These are phyloP conservation scores for Psittacula echo DNA, from an alignment of 2,797 vertebrate genomes.

Conservation along the genomic window DNA sequence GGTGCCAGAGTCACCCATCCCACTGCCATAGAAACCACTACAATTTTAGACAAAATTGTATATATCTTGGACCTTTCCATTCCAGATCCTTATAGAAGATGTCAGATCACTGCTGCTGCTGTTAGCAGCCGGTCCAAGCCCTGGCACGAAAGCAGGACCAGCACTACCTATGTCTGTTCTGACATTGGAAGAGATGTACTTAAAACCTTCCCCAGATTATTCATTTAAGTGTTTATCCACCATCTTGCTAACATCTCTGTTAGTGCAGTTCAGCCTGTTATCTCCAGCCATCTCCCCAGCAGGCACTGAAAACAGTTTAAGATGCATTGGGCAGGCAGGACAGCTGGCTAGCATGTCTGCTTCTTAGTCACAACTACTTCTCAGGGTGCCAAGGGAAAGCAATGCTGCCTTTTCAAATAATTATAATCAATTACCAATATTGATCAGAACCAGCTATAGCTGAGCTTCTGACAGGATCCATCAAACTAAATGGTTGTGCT, in stretches of 20 bases:
- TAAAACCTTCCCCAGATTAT: background rate
- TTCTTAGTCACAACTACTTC: background rate
- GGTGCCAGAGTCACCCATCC: background rate
- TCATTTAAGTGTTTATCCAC: background rate
- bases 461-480: background rate
- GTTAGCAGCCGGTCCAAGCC: background rate
- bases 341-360: background rate
- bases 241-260: background rate
- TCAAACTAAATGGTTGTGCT: background rate
- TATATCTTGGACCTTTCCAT: background rate
- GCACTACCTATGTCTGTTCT: background rate
- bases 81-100: background rate
- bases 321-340: background rate
- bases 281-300: background rate
- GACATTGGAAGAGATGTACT: background rate
- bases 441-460: background rate
- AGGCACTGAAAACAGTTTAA: background rate
- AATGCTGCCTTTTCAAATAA: background rate
- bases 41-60: background rate
- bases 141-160: background rate
- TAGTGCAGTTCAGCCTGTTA: background rate
- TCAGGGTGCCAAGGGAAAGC: background rate
- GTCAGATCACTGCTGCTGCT: background rate
- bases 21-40: background rate
- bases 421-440: slow-evolving; percentile 42